Conservation (phyloP, 2,113 vertebrate species). For the Poeciliopsis prolifica region DNA sequence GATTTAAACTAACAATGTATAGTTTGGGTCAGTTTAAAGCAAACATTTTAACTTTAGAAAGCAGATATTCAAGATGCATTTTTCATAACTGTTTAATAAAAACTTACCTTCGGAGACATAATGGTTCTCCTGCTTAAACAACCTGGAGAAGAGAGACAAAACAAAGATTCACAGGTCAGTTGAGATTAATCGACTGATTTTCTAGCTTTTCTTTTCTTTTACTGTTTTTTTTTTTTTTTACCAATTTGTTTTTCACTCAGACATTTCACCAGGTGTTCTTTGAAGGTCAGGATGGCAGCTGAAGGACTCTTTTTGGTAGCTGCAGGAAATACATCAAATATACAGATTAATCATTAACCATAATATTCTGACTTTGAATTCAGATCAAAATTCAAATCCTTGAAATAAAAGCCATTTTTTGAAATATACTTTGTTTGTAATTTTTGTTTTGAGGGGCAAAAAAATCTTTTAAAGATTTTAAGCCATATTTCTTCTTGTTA, state of each 20-base stretch:
- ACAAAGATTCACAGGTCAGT: background rate
- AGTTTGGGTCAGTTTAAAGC: background rate
- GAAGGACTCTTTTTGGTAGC: background rate
- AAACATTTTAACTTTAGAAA: no score
- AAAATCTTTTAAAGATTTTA: no score
- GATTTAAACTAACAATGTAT: no score
- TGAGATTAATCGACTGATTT: background rate
- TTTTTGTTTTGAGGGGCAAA: no score
- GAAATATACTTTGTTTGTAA: no score
- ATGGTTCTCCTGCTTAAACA: background rate
- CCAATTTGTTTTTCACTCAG: background rate
- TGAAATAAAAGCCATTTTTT: no score
- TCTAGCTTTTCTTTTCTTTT: no score
- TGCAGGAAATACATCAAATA: background rate
- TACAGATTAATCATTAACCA: no score
- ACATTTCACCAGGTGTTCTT: slow-evolving; percentile 1
- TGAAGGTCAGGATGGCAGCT: background rate
- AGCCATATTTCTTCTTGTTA: no score
- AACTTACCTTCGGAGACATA: slow-evolving; percentile 17
- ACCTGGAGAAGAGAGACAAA: slow-evolving; percentile 2
- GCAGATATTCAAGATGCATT: no score
- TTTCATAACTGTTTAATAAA: background rate
- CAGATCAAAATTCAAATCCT: no score
- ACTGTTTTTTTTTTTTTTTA: slow-evolving; percentile 16
- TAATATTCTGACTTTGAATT: no score